Evolutionary conservation across 2,888 invertebrate genomes (phyloP), one percentile per base, ranked within the genome.

Genomic region (Cerceris ruficornis): DNA sequence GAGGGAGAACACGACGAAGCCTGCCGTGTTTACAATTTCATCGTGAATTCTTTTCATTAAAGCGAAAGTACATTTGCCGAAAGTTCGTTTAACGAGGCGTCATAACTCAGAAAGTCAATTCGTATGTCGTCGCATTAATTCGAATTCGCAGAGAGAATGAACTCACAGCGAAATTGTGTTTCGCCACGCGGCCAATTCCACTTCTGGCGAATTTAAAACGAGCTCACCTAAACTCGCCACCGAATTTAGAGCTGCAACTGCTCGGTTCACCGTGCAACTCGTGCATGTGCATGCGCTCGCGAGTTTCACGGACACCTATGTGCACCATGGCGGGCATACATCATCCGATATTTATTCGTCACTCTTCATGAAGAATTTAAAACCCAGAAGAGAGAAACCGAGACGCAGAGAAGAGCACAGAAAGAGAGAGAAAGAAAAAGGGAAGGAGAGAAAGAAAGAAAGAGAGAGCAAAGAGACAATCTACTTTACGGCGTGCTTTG

Each of bases 231-330:
- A 86, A 84, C 84, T 79, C 80, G 77, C 59, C 80, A 84, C 84
- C 84, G 87, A 91, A 91, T 91, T 90, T 88, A 91, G 88, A 88
- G 87, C 84, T 85, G 87, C 89, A 89, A 90, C 86, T 89, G 87
- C 85, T 82, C 81, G 85, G 81, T 80, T 79, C 65, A 72, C 72
- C 75, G 60, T 77, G 81, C 80, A 11, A 39, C 67, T 62, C 70
- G 74, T 54, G 69, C 69, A 49, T 65, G 42, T 52, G 60, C 60
- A 52, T 17, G 39, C 69, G 52, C 7, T 43, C 42, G 9, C 11
- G 14, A 41, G 15, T 49, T 43, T 61, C 54, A n/a, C 54, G 71
- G 79, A 71, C 75, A 77, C 79, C 69, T 15, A 15, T 15, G 49
- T 14, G 50, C 9, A n/a, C 50, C 13, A 17, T 50, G 11, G 39